These are phyloP conservation scores for Orchesella flavescens DNA, from an alignment of 2,888 invertebrate genomes.

Conservation along the genomic window DNA sequence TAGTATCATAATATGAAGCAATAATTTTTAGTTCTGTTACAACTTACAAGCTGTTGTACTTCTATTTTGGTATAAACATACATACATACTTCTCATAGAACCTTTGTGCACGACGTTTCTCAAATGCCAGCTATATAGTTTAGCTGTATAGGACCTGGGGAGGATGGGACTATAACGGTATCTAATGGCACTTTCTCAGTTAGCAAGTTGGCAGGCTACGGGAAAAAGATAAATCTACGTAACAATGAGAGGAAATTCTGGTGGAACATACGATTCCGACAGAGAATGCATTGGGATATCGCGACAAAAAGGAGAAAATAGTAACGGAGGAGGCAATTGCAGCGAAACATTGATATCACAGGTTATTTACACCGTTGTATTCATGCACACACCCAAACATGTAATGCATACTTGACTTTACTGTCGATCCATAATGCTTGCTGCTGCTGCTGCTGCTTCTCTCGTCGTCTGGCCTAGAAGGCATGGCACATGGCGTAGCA, in stretches of 20 bases:
- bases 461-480: no score
- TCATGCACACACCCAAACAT: background rate
- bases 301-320: background rate
- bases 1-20: no score
- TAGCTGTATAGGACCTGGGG: no score
- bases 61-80: no score
- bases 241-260: slow-evolving; percentile 50
- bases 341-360: slow-evolving; percentile 31
- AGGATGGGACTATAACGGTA: background rate
- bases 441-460: no score
- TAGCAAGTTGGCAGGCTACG: slow-evolving; percentile 39
- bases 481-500: no score
- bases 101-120: background rate
- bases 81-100: background rate
- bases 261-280: slow-evolving; percentile 54
- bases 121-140: no score
- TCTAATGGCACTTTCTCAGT: background rate
- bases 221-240: slow-evolving; percentile 50
- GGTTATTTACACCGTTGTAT: slow-evolving; percentile 38
- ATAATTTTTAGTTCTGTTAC: no score
- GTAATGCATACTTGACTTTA: no score
- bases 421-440: no score
- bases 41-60: background rate
- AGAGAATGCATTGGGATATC: slow-evolving; percentile 23
- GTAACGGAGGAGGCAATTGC: background rate